A percentile compares a stretch with the other conserved stretches of the same genome.
Evolutionary conservation across 1,140 invertebrate species (phyloP).

Genomic region (Arctopsyche grandis): DNA sequence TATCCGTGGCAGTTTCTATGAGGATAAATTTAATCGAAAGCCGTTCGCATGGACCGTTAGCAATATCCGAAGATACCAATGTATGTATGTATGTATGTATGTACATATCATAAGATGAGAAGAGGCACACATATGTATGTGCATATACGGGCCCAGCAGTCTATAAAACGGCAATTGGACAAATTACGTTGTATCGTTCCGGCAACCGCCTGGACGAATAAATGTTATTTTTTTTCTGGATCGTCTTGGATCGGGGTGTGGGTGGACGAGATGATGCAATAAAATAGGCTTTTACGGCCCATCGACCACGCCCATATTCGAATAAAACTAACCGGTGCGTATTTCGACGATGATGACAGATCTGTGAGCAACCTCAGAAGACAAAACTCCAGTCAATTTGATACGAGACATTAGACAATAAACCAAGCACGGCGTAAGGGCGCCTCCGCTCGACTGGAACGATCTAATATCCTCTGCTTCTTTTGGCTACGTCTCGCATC

Average conservation of each 20-base stretch:
- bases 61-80: neutral
- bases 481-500: too few species aligned
- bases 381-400: conserved; percentile 10
- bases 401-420: neutral
- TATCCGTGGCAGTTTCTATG: too few species aligned
- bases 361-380: neutral
- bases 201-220: conserved; percentile 4
- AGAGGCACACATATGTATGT: too few species aligned
- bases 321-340: neutral
- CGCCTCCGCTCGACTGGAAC: neutral
- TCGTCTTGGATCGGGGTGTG: neutral
- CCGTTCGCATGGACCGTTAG: neutral
- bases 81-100: neutral
- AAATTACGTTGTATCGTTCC: conserved; percentile 19
- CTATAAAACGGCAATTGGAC: conserved; percentile 25
- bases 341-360: conserved; percentile 3
- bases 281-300: conserved; percentile 22
- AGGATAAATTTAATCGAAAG: too few species aligned
- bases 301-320: conserved; percentile 7
- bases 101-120: neutral
- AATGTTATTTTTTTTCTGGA: conserved; percentile 11
- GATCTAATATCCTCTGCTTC: neutral
- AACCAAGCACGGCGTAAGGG: neutral
- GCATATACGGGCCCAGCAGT: neutral
- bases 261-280: conserved; percentile 15